These are phyloP conservation scores for Oryzias curvinotus DNA, from an alignment of 2,113 vertebrate genomes.

Conservation along the genomic window DNA sequence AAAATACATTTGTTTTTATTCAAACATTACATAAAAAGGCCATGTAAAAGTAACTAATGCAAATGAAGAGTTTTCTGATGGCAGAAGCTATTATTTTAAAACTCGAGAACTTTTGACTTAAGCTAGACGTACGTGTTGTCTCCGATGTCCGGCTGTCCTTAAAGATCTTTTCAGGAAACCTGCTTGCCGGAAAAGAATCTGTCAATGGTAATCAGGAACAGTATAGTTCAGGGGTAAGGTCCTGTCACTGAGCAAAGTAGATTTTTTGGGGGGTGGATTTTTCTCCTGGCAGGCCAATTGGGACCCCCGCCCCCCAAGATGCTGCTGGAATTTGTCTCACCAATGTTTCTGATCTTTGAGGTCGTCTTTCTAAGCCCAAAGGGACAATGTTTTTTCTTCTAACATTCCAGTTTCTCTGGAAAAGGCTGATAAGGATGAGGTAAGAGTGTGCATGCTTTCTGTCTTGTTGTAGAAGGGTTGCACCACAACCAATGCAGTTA, in stretches of 20 bases:
- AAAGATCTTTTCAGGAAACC: neutral
- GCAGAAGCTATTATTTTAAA: too few species aligned
- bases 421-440: constrained; percentile 15
- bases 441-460: neutral
- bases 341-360: constrained; percentile 59
- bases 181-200: constrained; percentile 2
- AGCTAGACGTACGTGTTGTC: neutral
- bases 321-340: constrained; percentile 23
- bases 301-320: neutral
- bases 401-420: constrained; percentile 7
- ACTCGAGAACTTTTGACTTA: too few species aligned
- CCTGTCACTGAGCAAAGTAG: constrained; percentile 17
- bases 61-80: neutral
- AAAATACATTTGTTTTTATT: too few species aligned
- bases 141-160: neutral
- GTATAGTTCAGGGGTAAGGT: constrained; percentile 24
- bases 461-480: neutral
- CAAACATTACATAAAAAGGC: too few species aligned
- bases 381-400: constrained; percentile 9
- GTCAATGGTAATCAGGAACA: constrained; percentile 11
- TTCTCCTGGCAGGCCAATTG: constrained; percentile 29
- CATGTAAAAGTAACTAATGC: too few species aligned
- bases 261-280: constrained; percentile 14
- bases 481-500: neutral
- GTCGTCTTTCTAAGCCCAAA: constrained; percentile 33